Evolutionary conservation across 2,888 invertebrate species (phyloP), one percentile per base, ranked within the genome.

Genomic region (Eubasilissa splendida): DNA sequence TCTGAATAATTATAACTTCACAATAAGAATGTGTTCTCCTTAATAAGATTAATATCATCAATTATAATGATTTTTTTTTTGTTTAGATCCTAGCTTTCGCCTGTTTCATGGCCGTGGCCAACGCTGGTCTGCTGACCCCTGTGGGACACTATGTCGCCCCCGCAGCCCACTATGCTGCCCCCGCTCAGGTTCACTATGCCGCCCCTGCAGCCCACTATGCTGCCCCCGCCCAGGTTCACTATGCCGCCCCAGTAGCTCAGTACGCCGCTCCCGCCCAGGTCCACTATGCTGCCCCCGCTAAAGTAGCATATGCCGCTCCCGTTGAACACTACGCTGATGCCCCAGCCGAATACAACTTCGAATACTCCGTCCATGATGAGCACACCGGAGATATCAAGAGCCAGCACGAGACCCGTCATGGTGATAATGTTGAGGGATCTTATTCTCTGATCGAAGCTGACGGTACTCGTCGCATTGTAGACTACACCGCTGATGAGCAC

Each of bases 311-410:
- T 42, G 76, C 80, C 52, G 76, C 50, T 52, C 22, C 14, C 11
- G 52, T 63, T 22, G 65, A 58, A 75, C 42, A 42, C 3, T 42
- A 42, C 42, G 14, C 63, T 12, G 84, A 80, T 66, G 71, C 79
- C 42, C 76, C 79, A 54, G 75, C 79, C 12, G 83, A 83, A 80
- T 22, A 22, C 22, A 77, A 78, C 74, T 82, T 79, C 63, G 65
- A 78, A 7, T 75, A 79, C 66, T 77, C 80, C 9, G 80, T 80
- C 80, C 80, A 80, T 80, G 76, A 80, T 60, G 79, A 79, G 75
- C 81, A 88, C 85, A 88, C 86, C 85, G 90, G 90, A 1, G 90
- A 90, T 85, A 86, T 89, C 84, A 90, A 90, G 85, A 87, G 89
- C 84, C 90, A 90, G 86, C 87, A 89, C 84, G 90, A 90, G 84